A percentile compares a stretch with the other conserved stretches of the same genome.
Evolutionary conservation across 2,113 vertebrate genomes (phyloP).

Genomic region (Gobiocypris rarus): DNA sequence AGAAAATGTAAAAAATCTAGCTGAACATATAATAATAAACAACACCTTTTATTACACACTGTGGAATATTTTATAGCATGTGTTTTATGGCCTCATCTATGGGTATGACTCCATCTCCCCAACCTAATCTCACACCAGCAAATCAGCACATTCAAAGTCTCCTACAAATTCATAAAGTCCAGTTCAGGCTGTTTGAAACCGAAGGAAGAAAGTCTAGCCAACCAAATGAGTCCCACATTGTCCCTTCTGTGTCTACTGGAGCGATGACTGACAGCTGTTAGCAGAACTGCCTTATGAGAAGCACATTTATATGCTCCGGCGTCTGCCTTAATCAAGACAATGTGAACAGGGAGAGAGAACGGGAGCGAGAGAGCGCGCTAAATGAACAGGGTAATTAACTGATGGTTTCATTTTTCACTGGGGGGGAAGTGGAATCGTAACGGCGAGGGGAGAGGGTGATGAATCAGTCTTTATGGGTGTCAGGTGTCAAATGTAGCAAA

Average conservation of each 20-base stretch:
- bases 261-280: conserved; percentile 41
- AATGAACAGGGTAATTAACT: conserved; percentile 47
- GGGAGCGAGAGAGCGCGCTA: conserved; percentile 20
- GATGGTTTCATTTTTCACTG: conserved; percentile 44
- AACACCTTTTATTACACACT: conserved; percentile 3
- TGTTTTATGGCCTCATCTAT: neutral
- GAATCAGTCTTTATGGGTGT: conserved; percentile 45
- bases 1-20: neutral
- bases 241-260: conserved; percentile 16
- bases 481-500: conserved; percentile 40
- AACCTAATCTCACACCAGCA: conserved; percentile 19
- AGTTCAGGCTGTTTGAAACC: neutral
- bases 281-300: conserved; percentile 9
- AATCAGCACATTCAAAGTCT: conserved; percentile 38
- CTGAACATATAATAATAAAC: neutral
- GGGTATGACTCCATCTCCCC: conserved; percentile 1
- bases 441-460: conserved; percentile 36
- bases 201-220: conserved; percentile 1
- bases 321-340: conserved; percentile 40
- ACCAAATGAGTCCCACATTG: neutral
- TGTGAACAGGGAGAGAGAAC: conserved; percentile 42
- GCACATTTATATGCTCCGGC: conserved; percentile 51
- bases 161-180: conserved; percentile 13
- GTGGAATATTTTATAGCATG: neutral
- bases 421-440: conserved; percentile 31